Conservation (phyloP, 2,888 invertebrate species). For the Parnassius apollo region DNA sequence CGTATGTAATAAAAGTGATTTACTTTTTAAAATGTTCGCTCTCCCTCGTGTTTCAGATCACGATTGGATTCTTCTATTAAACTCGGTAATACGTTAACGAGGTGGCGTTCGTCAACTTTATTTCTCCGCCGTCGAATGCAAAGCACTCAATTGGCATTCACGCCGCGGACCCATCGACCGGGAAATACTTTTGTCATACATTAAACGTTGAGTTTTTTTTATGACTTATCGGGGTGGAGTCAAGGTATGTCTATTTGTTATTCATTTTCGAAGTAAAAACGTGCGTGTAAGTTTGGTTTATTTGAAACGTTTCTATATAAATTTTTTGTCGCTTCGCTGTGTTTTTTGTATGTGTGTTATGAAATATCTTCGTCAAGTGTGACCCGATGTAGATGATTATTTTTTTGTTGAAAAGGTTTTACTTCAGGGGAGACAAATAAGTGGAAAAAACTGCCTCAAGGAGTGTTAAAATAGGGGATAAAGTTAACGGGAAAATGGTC, state of each 20-base stretch:
- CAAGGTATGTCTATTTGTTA: conserved; percentile 20
- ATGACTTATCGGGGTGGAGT: conserved; percentile 28
- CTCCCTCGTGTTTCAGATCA: conserved; percentile 12
- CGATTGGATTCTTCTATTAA: conserved; percentile 30
- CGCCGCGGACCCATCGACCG: conserved; percentile 59
- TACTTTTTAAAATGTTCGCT: too few species aligned
- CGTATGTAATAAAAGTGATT: too few species aligned
- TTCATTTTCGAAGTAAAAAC: conserved; percentile 11
- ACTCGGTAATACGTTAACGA: conserved; percentile 60
- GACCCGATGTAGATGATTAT: too few species aligned
- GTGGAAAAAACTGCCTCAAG: too few species aligned
- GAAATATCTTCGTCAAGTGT: too few species aligned
- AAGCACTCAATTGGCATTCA: conserved; percentile 59
- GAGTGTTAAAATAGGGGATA: too few species aligned
- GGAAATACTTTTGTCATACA: conserved; percentile 75
- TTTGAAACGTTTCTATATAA: too few species aligned
- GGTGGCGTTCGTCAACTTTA: conserved; percentile 52
- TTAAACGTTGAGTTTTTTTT: conserved; percentile 59
- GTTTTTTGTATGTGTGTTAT: too few species aligned
- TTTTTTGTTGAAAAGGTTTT: too few species aligned
- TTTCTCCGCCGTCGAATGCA: conserved; percentile 35
- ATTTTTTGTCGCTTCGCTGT: too few species aligned
- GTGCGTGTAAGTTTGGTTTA: conserved; percentile 5
- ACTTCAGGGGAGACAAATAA: too few species aligned
- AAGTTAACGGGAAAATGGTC: too few species aligned